A percentile compares a stretch with the other conserved stretches of the same genome.
phyloP scores from a whole-genome alignment of 1,140 invertebrate genomes.

The Drosophila miranda region DNA sequence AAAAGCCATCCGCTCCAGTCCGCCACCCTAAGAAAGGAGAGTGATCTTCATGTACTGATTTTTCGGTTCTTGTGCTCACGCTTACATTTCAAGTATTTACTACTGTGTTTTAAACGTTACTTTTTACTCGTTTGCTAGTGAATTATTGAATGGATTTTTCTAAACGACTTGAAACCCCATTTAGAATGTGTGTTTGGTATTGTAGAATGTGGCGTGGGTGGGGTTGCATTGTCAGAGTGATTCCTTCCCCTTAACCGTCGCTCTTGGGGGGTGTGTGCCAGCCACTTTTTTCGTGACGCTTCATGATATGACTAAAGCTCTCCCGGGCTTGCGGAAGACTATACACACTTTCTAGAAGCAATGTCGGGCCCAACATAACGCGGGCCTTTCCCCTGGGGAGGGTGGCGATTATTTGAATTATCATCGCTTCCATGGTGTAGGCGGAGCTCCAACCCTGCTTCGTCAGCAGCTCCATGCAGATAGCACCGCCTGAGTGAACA shows the following conservation, averaged over 20 bases:
- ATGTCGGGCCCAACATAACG: constrained; percentile 90
- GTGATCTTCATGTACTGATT: no score
- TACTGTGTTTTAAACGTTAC: no score
- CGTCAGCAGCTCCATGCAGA: constrained; percentile 99
- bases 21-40: neutral
- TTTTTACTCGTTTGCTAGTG: no score
- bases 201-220: no score
- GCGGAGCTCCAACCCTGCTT: constrained; percentile 99
- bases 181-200: no score
- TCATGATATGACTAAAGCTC: constrained; percentile 99
- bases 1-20: constrained; percentile 4
- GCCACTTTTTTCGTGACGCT: constrained; percentile 99
- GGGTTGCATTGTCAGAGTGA: no score
- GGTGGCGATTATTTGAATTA: constrained; percentile 99
- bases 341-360: constrained; percentile 91
- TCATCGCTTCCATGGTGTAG: constrained; percentile 99
- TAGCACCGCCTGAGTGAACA: constrained; percentile 94
- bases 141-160: no score
- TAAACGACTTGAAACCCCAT: no score
- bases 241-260: constrained; percentile 87
- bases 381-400: constrained; percentile 99
- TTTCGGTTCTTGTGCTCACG: no score
- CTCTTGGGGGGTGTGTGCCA: constrained; percentile 94
- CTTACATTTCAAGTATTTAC: no score
- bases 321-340: constrained; percentile 98